These are phyloP conservation scores for Syngnathus scovelli DNA, from an alignment of 2,113 vertebrate species.

Conservation along the genomic window DNA sequence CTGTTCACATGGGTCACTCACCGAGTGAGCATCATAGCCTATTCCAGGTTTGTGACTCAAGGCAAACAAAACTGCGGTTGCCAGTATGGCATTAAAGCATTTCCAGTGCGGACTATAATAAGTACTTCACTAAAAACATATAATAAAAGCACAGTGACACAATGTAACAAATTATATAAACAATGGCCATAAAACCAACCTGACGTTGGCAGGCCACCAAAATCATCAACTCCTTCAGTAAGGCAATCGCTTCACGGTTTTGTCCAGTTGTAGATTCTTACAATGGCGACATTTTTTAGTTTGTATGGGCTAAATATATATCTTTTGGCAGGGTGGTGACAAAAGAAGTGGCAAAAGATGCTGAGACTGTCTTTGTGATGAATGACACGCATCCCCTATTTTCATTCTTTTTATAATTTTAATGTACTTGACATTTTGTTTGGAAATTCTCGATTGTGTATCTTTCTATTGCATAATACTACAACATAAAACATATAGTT, in stretches of 20 bases:
- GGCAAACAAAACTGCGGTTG: background rate
- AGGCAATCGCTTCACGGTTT: background rate
- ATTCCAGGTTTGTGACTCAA: constrained; percentile 3
- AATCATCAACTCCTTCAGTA: background rate
- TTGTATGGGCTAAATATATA: too few species aligned
- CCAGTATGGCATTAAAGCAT: background rate
- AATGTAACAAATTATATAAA: background rate
- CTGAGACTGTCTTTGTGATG: background rate
- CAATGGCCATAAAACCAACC: background rate
- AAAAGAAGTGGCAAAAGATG: too few species aligned
- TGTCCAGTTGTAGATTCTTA: background rate
- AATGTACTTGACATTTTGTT: too few species aligned
- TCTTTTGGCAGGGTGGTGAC: too few species aligned
- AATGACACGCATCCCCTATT: background rate
- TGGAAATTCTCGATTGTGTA: too few species aligned
- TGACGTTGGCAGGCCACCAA: background rate
- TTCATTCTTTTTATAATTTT: too few species aligned
- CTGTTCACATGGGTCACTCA: background rate
- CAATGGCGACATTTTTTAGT: background rate
- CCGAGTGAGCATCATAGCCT: constrained; percentile 3
- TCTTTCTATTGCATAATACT: too few species aligned
- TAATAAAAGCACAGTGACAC: background rate
- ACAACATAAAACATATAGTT: too few species aligned
- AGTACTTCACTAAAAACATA: background rate
- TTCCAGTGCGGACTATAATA: background rate